Evolutionary conservation across 2,797 vertebrate species (phyloP).

Genomic region (Caiman crocodilus): DNA sequence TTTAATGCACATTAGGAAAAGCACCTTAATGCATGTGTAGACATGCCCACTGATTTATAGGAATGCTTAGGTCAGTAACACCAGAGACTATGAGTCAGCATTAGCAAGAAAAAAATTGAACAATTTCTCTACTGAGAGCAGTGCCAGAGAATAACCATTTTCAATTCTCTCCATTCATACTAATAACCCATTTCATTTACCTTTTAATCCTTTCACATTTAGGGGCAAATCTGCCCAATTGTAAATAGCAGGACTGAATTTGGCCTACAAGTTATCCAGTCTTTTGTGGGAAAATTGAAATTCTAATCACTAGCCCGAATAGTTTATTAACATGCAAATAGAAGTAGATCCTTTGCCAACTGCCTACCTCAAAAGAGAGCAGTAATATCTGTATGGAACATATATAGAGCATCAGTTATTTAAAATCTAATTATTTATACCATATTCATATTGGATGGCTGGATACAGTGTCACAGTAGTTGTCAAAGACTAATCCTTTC

Average conservation of each 20-base stretch:
- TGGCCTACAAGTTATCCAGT: neutral
- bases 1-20: no score
- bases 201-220: neutral
- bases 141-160: neutral
- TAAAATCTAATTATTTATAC: neutral
- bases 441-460: neutral
- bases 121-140: neutral
- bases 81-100: neutral
- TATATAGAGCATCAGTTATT: neutral
- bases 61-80: neutral
- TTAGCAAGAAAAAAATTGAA: neutral
- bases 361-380: neutral
- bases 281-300: neutral
- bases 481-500: neutral
- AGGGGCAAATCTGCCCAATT: neutral
- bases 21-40: no score
- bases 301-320: neutral
- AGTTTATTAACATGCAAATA: neutral
- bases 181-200: neutral
- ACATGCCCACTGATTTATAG: neutral
- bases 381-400: neutral
- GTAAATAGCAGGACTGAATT: neutral
- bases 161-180: slow-evolving; percentile 1
- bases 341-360: neutral
- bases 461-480: neutral